Percentiles rank a stretch among this genome's conserved stretches.
Conservation (phyloP, 2,113 vertebrate species). For the Mustelus asterias region DNA sequence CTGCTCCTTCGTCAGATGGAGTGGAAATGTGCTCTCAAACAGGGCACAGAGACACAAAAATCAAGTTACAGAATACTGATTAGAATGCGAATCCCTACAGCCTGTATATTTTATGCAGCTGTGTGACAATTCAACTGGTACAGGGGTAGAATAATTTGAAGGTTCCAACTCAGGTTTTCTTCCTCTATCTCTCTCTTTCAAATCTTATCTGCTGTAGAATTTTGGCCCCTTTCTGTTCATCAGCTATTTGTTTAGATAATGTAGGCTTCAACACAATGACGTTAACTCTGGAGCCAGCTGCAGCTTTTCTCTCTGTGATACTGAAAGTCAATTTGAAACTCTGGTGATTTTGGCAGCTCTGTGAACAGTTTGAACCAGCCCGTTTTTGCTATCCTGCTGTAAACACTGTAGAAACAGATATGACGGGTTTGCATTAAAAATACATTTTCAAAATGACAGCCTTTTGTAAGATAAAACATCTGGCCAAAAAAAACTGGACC, state of each 20-base stretch:
- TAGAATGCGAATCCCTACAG: too few relatives aligned
- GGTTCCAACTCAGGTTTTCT: not conserved
- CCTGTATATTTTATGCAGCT: too few relatives aligned
- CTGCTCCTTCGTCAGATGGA: too few relatives aligned
- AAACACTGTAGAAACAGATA: not conserved
- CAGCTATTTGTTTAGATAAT: not conserved
- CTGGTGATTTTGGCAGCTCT: not conserved
- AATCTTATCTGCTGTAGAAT: not conserved
- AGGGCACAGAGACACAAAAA: too few relatives aligned
- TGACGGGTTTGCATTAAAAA: not conserved
- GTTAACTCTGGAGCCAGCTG: not conserved
- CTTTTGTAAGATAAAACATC: not conserved
- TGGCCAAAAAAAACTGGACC: not conserved
- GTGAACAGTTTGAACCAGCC: not conserved
- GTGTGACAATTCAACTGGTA: too few relatives aligned
- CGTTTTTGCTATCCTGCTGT: not conserved
- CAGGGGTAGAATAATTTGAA: not conserved
- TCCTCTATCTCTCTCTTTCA: not conserved
- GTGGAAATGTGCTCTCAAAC: too few relatives aligned
- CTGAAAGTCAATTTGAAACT: not conserved
- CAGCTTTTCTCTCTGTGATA: not conserved
- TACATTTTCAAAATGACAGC: not conserved
- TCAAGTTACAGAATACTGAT: too few relatives aligned
- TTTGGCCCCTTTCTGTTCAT: not conserved
- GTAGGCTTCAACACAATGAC: not conserved